Evolutionary conservation across 1,140 invertebrate species (phyloP).

Genomic region (Drosophila parabipectinata): DNA sequence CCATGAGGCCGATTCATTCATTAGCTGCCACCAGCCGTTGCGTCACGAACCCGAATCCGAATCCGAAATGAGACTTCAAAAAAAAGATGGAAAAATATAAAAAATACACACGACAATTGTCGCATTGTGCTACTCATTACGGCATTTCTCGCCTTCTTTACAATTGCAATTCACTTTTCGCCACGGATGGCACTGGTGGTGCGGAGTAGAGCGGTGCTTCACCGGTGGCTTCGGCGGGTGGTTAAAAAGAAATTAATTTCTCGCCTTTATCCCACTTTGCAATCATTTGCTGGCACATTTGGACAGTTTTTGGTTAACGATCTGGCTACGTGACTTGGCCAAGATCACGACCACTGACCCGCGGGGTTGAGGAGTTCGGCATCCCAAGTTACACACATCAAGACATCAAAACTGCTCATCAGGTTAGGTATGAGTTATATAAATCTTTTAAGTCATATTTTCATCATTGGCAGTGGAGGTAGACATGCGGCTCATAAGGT

Average conservation of each 20-base stretch:
- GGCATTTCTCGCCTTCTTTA: conserved; percentile 62
- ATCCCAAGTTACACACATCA: conserved; percentile 20
- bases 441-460: conserved; percentile 11
- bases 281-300: conserved; percentile 34
- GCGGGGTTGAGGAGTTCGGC: conserved; percentile 26
- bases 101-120: conserved; percentile 63
- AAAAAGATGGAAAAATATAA: conserved; percentile 24
- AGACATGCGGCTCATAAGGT: background rate
- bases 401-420: conserved; percentile 2
- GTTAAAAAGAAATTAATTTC: conserved; percentile 54
- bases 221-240: conserved; percentile 15
- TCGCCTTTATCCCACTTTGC: conserved; percentile 34
- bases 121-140: conserved; percentile 73
- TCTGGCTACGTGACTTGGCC: conserved; percentile 42
- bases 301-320: conserved; percentile 30
- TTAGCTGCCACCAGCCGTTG: conserved; percentile 43
- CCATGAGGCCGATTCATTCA: conserved; percentile 42
- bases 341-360: conserved; percentile 51
- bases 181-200: background rate
- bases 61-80: conserved; percentile 44
- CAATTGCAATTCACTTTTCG: conserved; percentile 7
- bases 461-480: background rate
- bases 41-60: conserved; percentile 50
- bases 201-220: background rate
- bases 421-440: conserved; percentile 9